phyloP scores from a whole-genome alignment of 1,140 invertebrate species.

The Drosophila obscura region DNA sequence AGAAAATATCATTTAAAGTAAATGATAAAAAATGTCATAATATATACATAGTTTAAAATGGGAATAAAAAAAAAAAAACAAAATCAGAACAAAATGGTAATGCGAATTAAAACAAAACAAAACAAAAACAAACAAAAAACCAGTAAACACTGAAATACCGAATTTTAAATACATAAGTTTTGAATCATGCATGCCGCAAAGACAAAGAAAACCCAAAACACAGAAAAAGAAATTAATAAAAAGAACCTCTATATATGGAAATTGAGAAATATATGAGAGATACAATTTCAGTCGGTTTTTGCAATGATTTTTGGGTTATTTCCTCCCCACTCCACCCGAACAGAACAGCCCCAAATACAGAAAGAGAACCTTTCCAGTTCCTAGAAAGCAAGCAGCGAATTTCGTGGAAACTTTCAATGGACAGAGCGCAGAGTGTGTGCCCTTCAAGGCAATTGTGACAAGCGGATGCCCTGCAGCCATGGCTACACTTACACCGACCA shows the following conservation, averaged over 20 bases:
- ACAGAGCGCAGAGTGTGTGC: slow-evolving; percentile 28
- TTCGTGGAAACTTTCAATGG: slow-evolving; percentile 49
- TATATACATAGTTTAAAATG: slow-evolving; percentile 83
- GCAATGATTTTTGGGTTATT: slow-evolving; percentile 44
- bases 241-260: slow-evolving; percentile 44
- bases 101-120: slow-evolving; percentile 48
- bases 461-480: slow-evolving; percentile 45
- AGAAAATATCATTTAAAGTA: slow-evolving; percentile 78
- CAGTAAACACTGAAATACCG: slow-evolving; percentile 66
- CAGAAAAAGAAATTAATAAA: slow-evolving; percentile 38
- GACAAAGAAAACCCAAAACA: slow-evolving; percentile 31
- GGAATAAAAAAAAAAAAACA: slow-evolving; percentile 72
- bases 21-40: slow-evolving; percentile 76
- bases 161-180: slow-evolving; percentile 63
- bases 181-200: slow-evolving; percentile 46
- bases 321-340: not conserved
- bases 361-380: slow-evolving; percentile 47
- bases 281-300: slow-evolving; percentile 50
- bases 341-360: slow-evolving; percentile 2
- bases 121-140: slow-evolving; percentile 33
- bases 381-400: slow-evolving; percentile 46
- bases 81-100: slow-evolving; percentile 63
- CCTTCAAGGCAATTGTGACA: slow-evolving; percentile 36
- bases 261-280: slow-evolving; percentile 34
- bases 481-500: slow-evolving; percentile 5